These are phyloP conservation scores for Ailuropoda melanoleuca DNA, from an alignment of 2,113 vertebrate species.

Conservation along the genomic window DNA sequence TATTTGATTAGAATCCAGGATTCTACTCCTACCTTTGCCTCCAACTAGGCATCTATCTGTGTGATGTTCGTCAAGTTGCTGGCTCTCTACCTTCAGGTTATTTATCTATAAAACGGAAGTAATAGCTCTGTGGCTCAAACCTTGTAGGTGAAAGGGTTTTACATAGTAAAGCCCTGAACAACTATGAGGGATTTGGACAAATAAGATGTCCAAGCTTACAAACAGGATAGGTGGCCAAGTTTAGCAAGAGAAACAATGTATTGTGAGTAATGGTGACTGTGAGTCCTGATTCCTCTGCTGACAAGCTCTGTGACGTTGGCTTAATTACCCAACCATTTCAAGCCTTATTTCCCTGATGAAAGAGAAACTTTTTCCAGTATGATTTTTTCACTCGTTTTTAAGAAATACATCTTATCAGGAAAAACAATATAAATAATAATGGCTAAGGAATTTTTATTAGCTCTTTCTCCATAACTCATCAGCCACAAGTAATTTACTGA, in stretches of 20 bases:
- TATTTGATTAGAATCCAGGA: neutral
- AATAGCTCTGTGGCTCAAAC: neutral
- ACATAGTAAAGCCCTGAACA: neutral
- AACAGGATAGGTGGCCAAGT: neutral
- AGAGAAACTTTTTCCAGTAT: neutral
- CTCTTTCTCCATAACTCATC: neutral
- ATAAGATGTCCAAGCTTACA: neutral
- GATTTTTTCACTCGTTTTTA: neutral
- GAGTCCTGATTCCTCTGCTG: neutral
- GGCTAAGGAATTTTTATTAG: neutral
- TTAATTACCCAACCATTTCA: neutral
- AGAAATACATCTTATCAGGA: neutral
- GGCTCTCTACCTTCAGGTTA: neutral
- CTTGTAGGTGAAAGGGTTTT: neutral
- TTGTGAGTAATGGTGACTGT: neutral
- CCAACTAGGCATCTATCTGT: neutral
- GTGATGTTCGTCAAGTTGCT: neutral
- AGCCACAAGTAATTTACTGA: neutral
- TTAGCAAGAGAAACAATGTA: neutral
- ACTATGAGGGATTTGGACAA: neutral
- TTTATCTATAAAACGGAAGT: slow-evolving; percentile 9
- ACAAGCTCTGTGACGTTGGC: neutral
- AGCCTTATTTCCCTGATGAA: neutral
- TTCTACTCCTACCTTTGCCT: neutral
- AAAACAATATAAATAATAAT: neutral